Conservation (phyloP, 1,140 invertebrate species). For the Hycleus cichorii region DNA sequence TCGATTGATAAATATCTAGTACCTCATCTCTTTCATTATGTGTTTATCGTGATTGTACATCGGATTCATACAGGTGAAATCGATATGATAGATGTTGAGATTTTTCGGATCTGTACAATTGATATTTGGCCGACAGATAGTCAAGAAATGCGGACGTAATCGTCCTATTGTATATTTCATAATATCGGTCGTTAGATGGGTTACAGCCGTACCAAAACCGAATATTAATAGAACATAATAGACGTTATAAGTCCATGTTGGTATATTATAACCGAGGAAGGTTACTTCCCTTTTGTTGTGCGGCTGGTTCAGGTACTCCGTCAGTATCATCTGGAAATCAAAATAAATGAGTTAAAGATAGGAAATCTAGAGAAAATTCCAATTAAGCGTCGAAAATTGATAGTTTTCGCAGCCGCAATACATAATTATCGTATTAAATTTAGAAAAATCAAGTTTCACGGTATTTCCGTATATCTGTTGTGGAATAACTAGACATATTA, state of each 20-base stretch:
- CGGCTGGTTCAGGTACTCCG: constrained; percentile 51
- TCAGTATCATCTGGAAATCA: constrained; percentile 53
- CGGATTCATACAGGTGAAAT: constrained; percentile 53
- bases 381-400: too few relatives aligned
- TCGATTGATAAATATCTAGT: constrained; percentile 3
- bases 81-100: constrained; percentile 54
- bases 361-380: too few relatives aligned
- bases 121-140: constrained; percentile 59
- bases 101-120: constrained; percentile 50
- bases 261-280: constrained; percentile 53
- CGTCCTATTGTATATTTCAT: constrained; percentile 89
- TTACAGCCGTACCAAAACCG: constrained; percentile 75
- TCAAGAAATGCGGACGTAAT: constrained; percentile 85
- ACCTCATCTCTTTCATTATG: constrained; percentile 61
- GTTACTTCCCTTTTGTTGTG: constrained; percentile 40
- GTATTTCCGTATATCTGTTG: too few relatives aligned
- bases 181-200: constrained; percentile 78
- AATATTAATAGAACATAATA: constrained; percentile 73
- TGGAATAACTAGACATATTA: too few relatives aligned
- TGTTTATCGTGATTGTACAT: constrained; percentile 40
- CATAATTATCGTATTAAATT: too few relatives aligned
- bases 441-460: not conserved
- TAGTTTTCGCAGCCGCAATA: too few relatives aligned
- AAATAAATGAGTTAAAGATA: not conserved
- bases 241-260: constrained; percentile 61